Evolutionary conservation across 2,888 invertebrate species (phyloP).

Genomic region (Cataglyphis livida): DNA sequence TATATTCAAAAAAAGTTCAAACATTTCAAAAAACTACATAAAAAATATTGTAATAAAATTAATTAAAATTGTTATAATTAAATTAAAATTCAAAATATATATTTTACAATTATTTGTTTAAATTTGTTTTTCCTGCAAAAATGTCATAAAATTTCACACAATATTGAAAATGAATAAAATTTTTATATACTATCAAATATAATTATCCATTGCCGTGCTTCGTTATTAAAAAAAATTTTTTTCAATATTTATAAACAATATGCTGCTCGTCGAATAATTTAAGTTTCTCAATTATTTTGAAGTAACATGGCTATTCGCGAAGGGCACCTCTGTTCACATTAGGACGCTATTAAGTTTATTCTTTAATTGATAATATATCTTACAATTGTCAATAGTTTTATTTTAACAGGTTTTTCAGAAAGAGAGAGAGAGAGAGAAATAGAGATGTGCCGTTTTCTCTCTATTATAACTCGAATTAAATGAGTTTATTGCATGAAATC

Average conservation of each 20-base stretch:
- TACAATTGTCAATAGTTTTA: no score
- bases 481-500: constrained; percentile 22
- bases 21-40: background rate
- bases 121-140: background rate
- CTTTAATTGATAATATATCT: no score
- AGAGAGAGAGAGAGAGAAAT: no score
- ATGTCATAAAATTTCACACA: background rate
- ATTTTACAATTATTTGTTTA: constrained; percentile 11
- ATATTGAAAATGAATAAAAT: background rate
- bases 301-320: constrained; percentile 2
- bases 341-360: no score
- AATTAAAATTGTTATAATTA: no score
- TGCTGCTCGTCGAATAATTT: background rate
- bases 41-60: background rate
- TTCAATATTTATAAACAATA: background rate
- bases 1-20: background rate
- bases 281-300: constrained; percentile 30
- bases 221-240: background rate
- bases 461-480: constrained; percentile 35
- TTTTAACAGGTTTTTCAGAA: no score
- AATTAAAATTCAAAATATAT: background rate
- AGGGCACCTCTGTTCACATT: constrained; percentile 1
- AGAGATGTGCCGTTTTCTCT: constrained; percentile 24
- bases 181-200: background rate
- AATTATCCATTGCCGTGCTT: background rate